Evolutionary conservation across 2,797 vertebrate genomes (phyloP).

Genomic region (Rachycentron canadum): DNA sequence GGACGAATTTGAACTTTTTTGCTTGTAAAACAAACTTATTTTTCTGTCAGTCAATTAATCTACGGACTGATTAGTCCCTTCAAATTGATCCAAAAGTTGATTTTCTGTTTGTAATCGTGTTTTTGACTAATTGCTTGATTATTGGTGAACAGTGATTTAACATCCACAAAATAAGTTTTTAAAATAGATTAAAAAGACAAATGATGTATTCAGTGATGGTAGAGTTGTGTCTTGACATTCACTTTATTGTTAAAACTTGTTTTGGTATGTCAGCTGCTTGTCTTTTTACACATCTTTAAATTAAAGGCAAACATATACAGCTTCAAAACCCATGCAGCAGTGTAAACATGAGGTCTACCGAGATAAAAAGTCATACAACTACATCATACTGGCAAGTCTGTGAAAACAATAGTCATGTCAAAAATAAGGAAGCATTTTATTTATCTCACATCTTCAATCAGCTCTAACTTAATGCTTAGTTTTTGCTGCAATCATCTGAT

Average conservation of each 20-base stretch:
- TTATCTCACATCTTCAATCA: constrained; percentile 47
- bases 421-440: constrained; percentile 39
- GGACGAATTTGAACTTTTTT: neutral
- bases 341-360: constrained; percentile 74
- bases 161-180: neutral
- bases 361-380: constrained; percentile 71
- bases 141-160: neutral
- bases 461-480: constrained; percentile 38
- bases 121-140: no score
- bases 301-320: constrained; percentile 80
- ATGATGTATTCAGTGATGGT: neutral
- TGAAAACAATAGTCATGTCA: constrained; percentile 51
- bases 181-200: neutral
- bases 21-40: no score
- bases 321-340: constrained; percentile 81
- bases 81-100: neutral
- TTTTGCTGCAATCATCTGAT: constrained; percentile 30
- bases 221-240: constrained; percentile 76
- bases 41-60: neutral
- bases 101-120: neutral
- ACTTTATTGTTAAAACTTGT: constrained; percentile 84
- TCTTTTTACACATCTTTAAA: constrained; percentile 71
- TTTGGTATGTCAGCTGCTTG: constrained; percentile 84
- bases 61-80: neutral
- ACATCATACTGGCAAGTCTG: constrained; percentile 58